Percentiles rank a stretch among this genome's conserved stretches.
These are phyloP conservation scores for Helarctos malayanus DNA, from an alignment of 2,797 vertebrate genomes.

Conservation along the genomic window DNA sequence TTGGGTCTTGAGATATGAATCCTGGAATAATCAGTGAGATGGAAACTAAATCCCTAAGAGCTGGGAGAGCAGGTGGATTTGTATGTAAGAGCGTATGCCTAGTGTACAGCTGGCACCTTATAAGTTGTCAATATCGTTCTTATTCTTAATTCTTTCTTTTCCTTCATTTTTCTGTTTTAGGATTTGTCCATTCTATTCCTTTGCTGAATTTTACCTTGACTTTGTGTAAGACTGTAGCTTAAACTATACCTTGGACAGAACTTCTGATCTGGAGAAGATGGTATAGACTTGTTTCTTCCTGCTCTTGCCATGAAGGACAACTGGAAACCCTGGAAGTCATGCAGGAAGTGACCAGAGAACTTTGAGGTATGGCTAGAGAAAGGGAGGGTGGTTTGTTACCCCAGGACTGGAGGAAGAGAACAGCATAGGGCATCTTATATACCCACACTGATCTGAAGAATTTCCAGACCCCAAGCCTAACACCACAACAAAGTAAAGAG, in stretches of 20 bases:
- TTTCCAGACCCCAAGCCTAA: not conserved
- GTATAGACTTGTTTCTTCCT: not conserved
- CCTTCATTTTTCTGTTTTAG: not conserved
- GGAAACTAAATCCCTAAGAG: no score
- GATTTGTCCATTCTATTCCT: not conserved
- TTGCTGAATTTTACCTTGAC: not conserved
- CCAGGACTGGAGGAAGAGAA: no score
- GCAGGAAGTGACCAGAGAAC: not conserved
- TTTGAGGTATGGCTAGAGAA: not conserved
- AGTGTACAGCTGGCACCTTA: rapidly evolving
- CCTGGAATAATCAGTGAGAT: not conserved
- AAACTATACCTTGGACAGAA: not conserved
- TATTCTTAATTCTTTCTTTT: not conserved
- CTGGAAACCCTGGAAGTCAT: not conserved
- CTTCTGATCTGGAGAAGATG: not conserved
- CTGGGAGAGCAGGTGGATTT: not conserved
- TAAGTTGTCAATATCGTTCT: not conserved
- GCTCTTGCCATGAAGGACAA: not conserved
- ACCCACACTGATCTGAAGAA: not conserved
- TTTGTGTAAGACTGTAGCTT: not conserved
- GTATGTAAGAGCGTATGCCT: rapidly evolving
- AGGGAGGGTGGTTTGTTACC: rapidly evolving
- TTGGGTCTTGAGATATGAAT: not conserved
- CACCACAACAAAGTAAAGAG: not conserved
- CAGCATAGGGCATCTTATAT: not conserved